phyloP scores from a whole-genome alignment of 2,888 invertebrate species.

The Machimus rusticus region DNA sequence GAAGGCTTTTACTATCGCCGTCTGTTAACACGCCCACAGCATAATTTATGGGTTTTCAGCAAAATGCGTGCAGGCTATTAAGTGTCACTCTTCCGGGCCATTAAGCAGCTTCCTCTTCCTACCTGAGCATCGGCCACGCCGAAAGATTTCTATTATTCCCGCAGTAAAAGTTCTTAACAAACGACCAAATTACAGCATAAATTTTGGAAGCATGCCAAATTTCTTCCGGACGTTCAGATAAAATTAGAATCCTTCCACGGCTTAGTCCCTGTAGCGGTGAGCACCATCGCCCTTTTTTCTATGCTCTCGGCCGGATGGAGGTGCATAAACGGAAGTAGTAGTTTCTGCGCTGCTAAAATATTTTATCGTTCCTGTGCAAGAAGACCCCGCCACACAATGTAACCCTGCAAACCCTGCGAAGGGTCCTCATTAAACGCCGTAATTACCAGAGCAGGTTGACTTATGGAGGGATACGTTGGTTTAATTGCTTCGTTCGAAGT shows the following conservation, averaged over 20 bases:
- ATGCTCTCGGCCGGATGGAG: background rate
- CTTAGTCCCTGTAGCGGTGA: background rate
- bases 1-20: background rate
- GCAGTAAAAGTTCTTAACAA: background rate
- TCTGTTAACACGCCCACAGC: background rate
- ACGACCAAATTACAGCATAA: slow-evolving; percentile 30
- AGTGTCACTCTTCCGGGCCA: slow-evolving; percentile 25
- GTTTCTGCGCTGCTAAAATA: background rate
- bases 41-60: slow-evolving; percentile 5
- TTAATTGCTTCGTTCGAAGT: background rate
- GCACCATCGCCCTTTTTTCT: background rate
- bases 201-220: slow-evolving; percentile 22
- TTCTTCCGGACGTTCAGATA: background rate
- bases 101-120: background rate
- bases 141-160: background rate
- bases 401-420: background rate
- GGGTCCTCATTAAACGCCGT: background rate
- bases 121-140: background rate
- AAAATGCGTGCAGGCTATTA: background rate
- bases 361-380: background rate
- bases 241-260: slow-evolving; percentile 1
- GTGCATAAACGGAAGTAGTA: background rate
- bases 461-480: background rate
- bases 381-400: background rate
- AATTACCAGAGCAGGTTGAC: background rate